Evolutionary conservation across 64 coral and sea anemone species (phyloP), one percentile per base, ranked within the genome.

Genomic region (Catalaphyllia jardinei): DNA sequence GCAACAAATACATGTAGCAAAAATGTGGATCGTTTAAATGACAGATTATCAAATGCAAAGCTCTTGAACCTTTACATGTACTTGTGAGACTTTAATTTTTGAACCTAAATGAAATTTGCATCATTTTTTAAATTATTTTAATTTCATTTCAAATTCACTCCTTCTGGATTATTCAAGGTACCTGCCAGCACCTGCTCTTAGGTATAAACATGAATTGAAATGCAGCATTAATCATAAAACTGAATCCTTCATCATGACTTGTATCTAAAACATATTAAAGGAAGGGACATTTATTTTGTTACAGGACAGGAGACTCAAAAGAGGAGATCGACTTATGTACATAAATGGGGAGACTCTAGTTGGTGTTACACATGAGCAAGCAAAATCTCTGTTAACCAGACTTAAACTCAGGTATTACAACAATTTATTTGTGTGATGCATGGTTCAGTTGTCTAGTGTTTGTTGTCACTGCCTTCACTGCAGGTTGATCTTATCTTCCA

Each of bases 301-400:
- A 10, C 60, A 95, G 94, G 89, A 95, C 39, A 87, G 88, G 67
- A 63, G 82, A 78, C 83, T 95, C 1, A 89, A 86, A 25, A 86
- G 30, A 78, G 94, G 86, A 18, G 94, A 95, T 57, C 86, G 91
- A 60, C 83, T 95, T 17, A 90, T 95, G 13, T 82, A 73, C n/a
- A 83, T 95, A 6, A 92, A 91, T 85, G 94, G 94, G 6, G 94
- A 95, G 31, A 92, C 94, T 14, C 86, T 92, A 24, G 79, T 95
- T 49, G 94, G 94, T 52, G 89, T 95, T 8, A 96, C 94, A 25
- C 95, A 96, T 72, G 95, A 96, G 52, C 95, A 93, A 79, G 95
- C 95, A 31, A 96, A 96, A 82, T 93, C 95, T 50, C 71, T 96
- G 16, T 86, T 96, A 8, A 96, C 92, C 8, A 75, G 95, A 19